phyloP scores from a whole-genome alignment of 2,113 vertebrate species.

The Apodemus sylvaticus region DNA sequence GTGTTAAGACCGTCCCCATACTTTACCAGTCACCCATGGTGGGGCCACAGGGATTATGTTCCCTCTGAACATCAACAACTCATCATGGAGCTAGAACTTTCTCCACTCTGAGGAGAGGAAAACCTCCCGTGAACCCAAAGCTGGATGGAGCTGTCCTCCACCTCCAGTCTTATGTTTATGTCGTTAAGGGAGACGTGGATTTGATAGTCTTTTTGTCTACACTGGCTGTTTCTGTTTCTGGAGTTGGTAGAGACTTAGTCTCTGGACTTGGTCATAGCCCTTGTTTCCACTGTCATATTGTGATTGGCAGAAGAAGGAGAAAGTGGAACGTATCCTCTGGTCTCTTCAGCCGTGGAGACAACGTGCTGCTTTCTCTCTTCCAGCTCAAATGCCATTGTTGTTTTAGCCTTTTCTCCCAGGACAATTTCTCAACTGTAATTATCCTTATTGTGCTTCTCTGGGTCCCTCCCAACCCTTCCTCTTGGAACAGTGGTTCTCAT shows the following conservation, averaged over 20 bases:
- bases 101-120: background rate
- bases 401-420: conserved; percentile 47
- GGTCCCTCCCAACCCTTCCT: background rate
- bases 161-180: background rate
- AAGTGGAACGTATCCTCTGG: background rate
- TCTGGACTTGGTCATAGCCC: background rate
- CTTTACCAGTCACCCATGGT: background rate
- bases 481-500: background rate
- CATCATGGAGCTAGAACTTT: background rate
- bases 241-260: background rate
- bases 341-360: background rate
- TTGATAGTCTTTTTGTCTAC: background rate
- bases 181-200: background rate
- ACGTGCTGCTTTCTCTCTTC: conserved; percentile 8
- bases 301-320: background rate
- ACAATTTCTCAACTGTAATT: conserved; percentile 51
- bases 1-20: background rate
- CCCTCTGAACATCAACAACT: background rate
- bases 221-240: background rate
- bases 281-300: background rate
- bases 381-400: background rate
- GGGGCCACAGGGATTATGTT: background rate
- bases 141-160: background rate
- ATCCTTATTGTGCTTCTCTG: background rate
- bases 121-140: background rate